Conservation (phyloP, 1,140 invertebrate genomes). For the Mesaphorura yosii region DNA sequence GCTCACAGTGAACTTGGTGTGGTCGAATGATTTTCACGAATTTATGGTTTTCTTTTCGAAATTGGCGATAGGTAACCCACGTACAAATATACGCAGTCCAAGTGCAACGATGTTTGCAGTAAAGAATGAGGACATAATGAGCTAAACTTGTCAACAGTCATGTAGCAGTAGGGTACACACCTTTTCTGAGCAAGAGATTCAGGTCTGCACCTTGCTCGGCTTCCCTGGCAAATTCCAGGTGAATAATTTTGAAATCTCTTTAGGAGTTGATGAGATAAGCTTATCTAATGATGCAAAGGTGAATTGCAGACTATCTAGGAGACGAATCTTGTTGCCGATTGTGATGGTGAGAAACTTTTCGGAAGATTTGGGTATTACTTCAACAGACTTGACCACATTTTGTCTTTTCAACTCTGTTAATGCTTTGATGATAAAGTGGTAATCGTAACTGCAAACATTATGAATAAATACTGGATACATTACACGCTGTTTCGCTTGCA, state of each 20-base stretch:
- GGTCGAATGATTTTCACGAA: too few species aligned
- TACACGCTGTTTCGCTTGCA: neutral
- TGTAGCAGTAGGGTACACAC: constrained; percentile 3
- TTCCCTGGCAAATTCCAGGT: neutral
- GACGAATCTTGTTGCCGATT: neutral
- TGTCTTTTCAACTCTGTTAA: neutral
- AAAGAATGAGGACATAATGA: too few species aligned
- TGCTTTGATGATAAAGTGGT: constrained; percentile 5
- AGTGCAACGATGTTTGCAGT: too few species aligned
- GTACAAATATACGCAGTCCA: too few species aligned
- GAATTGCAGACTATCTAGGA: constrained; percentile 7
- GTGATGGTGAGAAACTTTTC: constrained; percentile 8
- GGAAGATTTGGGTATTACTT: constrained; percentile 5
- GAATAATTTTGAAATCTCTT: constrained; percentile 2
- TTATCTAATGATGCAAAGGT: constrained; percentile 5
- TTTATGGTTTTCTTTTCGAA: too few species aligned
- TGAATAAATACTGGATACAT: constrained; percentile 2
- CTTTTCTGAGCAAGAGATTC: constrained; percentile 1
- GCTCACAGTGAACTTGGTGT: too few species aligned
- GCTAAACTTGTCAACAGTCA: too few species aligned
- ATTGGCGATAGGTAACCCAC: too few species aligned
- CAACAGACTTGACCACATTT: neutral
- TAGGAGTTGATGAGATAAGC: neutral
- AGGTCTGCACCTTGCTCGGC: neutral
- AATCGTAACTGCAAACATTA: constrained; percentile 6